These are phyloP conservation scores for Microcebus lehilahytsara DNA, from an alignment of 2,113 vertebrate genomes.

Conservation along the genomic window DNA sequence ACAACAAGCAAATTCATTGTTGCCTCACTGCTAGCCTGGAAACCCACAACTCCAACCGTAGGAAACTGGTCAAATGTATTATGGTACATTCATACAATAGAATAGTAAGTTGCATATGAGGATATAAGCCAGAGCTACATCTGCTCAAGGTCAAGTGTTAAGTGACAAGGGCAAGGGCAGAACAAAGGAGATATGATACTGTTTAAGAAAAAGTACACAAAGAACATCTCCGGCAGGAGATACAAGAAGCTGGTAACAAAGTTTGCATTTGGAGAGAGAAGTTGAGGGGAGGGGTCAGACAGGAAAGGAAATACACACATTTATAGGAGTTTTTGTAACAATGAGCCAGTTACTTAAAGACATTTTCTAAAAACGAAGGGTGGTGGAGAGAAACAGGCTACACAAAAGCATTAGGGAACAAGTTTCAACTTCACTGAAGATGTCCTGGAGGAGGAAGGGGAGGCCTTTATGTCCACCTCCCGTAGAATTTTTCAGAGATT, in stretches of 20 bases:
- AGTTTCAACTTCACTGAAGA: neutral
- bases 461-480: fast-evolving
- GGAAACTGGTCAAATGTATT: neutral
- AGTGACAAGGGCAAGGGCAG: neutral
- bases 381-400: neutral
- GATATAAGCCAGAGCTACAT: neutral
- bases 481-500: neutral
- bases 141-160: neutral
- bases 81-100: neutral
- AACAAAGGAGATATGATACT: neutral
- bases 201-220: neutral
- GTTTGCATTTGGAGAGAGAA: neutral
- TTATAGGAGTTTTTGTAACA: neutral
- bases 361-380: neutral
- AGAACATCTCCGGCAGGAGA: neutral
- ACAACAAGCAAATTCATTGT: neutral
- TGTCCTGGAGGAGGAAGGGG: too few relatives aligned
- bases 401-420: neutral
- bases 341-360: neutral
- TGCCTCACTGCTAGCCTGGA: neutral
- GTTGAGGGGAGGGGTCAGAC: neutral
- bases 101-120: neutral
- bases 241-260: neutral
- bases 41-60: neutral
- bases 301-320: neutral